A percentile compares a stretch with the other conserved stretches of the same genome.
These are phyloP conservation scores for Drosophila paramelanica DNA, from an alignment of 2,888 invertebrate species.

Conservation along the genomic window DNA sequence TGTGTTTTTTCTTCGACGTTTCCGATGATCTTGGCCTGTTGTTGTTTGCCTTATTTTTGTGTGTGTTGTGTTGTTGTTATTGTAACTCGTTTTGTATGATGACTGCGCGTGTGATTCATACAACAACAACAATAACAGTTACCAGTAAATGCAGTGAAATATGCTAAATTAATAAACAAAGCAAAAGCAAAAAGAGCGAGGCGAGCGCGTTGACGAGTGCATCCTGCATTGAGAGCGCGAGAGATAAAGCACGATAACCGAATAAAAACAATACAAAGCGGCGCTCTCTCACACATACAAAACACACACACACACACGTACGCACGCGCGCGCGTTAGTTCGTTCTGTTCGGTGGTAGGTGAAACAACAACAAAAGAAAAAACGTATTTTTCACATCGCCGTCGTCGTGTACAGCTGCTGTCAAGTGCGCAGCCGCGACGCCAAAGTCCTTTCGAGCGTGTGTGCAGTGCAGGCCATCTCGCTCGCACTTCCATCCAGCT, in stretches of 20 bases:
- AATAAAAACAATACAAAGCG: conserved; percentile 43
- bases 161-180: conserved; percentile 62
- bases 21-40: conserved; percentile 72
- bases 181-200: conserved; percentile 34
- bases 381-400: conserved; percentile 23
- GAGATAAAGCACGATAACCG: conserved; percentile 44
- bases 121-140: conserved; percentile 47
- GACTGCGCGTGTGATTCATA: conserved; percentile 70
- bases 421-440: conserved; percentile 69
- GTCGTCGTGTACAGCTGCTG: conserved; percentile 64
- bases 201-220: conserved; percentile 44
- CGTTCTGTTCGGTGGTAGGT: conserved; percentile 45
- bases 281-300: conserved; percentile 25
- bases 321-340: conserved; percentile 40
- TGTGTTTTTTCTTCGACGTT: conserved; percentile 54
- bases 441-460: conserved; percentile 54
- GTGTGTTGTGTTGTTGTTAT: conserved; percentile 37
- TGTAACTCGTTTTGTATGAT: conserved; percentile 69
- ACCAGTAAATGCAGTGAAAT: conserved; percentile 50
- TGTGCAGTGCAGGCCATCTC: conserved; percentile 52
- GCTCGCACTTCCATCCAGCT: conserved; percentile 44
- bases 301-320: conserved; percentile 22
- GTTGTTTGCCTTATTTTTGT: conserved; percentile 49
- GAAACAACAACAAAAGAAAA: conserved; percentile 19
- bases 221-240: conserved; percentile 50